A percentile compares a stretch with the other conserved stretches of the same genome.
Evolutionary conservation across 2,113 vertebrate species (phyloP).

Genomic region (Hydropotes inermis): DNA sequence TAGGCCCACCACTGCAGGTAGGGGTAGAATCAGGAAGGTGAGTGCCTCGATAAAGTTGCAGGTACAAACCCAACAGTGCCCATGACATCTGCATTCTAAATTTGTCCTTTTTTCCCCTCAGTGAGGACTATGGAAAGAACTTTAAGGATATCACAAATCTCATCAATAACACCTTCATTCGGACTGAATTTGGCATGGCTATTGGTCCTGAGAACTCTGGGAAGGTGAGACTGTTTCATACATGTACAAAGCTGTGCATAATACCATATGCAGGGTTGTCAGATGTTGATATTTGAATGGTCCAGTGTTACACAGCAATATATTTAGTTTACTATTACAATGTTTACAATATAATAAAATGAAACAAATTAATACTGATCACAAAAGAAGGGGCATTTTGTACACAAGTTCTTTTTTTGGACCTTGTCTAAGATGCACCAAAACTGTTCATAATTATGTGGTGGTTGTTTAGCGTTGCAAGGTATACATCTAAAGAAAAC

Average conservation of each 20-base stretch:
- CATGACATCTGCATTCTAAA: background rate
- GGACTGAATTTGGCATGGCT: slow-evolving; percentile 91
- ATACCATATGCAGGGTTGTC: background rate
- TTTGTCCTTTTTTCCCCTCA: slow-evolving; percentile 63
- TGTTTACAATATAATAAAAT: background rate
- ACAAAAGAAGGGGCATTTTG: background rate
- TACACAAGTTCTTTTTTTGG: background rate
- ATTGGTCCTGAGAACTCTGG: slow-evolving; percentile 92
- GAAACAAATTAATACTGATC: background rate
- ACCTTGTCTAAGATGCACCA: background rate
- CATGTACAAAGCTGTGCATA: background rate
- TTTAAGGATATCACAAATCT: slow-evolving; percentile 90
- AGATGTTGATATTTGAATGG: background rate
- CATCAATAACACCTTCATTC: slow-evolving; percentile 94
- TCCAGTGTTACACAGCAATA: background rate
- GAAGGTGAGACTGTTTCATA: slow-evolving; percentile 81
- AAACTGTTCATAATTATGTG: background rate
- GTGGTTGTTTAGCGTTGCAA: background rate
- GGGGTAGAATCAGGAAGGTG: background rate
- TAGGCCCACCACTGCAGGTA: background rate
- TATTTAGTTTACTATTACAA: background rate
- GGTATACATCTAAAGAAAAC: background rate
- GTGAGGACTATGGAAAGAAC: slow-evolving; percentile 93
- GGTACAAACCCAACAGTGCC: background rate
- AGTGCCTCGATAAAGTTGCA: background rate